These are phyloP conservation scores for Paracyclopina nana DNA, from an alignment of 1,140 invertebrate species.

Conservation along the genomic window DNA sequence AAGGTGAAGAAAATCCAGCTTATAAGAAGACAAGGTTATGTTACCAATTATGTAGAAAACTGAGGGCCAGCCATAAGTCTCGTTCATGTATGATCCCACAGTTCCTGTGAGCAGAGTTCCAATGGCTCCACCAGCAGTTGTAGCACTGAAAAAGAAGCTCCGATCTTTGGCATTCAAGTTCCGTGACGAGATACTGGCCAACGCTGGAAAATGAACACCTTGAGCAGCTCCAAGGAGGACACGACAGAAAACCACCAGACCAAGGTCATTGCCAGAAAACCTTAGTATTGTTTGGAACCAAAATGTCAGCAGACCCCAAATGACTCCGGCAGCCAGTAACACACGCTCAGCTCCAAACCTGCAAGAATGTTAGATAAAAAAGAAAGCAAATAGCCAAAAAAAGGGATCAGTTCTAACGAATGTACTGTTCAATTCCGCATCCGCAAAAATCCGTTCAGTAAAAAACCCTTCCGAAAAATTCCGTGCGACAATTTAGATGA, in stretches of 20 bases:
- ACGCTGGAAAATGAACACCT: conserved; percentile 49
- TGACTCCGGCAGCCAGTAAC: conserved; percentile 38
- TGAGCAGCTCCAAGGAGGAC: conserved; percentile 45
- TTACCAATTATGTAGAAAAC: conserved; percentile 46
- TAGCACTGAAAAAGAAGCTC: conserved; percentile 44
- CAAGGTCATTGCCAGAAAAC: conserved; percentile 33
- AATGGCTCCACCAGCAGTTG: conserved; percentile 40
- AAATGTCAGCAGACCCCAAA: conserved; percentile 45
- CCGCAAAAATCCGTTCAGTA: too few species aligned
- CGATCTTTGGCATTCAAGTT: conserved; percentile 40
- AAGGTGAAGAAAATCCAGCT: conserved; percentile 1
- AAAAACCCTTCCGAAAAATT: too few species aligned
- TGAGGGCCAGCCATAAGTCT: conserved; percentile 35
- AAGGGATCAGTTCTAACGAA: too few species aligned
- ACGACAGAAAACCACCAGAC: conserved; percentile 37
- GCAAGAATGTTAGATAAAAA: too few species aligned
- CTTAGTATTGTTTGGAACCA: conserved; percentile 42
- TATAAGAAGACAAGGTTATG: conserved; percentile 17
- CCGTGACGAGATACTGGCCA: conserved; percentile 47
- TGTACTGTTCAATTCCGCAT: too few species aligned
- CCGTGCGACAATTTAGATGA: too few species aligned
- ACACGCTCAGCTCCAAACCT: conserved; percentile 45
- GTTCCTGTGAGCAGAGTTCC: conserved; percentile 45
- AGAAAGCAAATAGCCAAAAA: too few species aligned
- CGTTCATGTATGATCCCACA: conserved; percentile 33